Evolutionary conservation across 2,113 vertebrate genomes (phyloP), one percentile per base, ranked within the genome.

Genomic region (Alosa alosa): DNA sequence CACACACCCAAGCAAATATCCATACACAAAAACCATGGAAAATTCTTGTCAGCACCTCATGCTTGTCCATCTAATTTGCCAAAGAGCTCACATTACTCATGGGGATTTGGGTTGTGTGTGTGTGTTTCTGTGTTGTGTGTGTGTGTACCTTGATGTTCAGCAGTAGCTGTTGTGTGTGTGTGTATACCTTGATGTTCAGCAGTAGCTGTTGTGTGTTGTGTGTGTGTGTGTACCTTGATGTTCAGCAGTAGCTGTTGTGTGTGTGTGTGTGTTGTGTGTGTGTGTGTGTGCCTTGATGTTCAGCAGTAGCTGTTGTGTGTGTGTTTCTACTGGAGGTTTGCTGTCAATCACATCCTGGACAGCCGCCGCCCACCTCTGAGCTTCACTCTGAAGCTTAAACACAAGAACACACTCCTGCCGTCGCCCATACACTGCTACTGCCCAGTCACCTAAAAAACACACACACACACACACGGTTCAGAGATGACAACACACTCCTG

Each of bases 271-370:
- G 44, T 25, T 72, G 11, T 11, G 52, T 39, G 57, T 75, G 45
- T 8, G 7, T 82, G 81, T 60, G 31, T 13, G 17, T 88, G 99
- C 98, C 97, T 97, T 98, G 91, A 99, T 97, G 91, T 98, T 97
- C 84, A 97, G 98, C 91, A 99, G 96, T 45, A 99, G 97, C 81
- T 98, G 98, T 94, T 99, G 98, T 0, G 98, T 99, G 41, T 97
- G 97, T 6, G 98, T 99, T 88, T 99, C 98, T 0, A 99, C 97
- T 0, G 97, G 97, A 0, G 96, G 97, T 90, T 99, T 99, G 91
- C 95, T 95, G 90, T 99, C 97, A 0, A 98, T 99, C 91, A 98
- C 97, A 0, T 97, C 99, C 91, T 99, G 98, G 87, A 99, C 91
- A 88, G 98, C 95, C 55, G 92, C 96, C 86, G 97, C 94, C 98